Evolutionary conservation across 2,113 vertebrate species (phyloP).

Genomic region (Cyprinus carpio): DNA sequence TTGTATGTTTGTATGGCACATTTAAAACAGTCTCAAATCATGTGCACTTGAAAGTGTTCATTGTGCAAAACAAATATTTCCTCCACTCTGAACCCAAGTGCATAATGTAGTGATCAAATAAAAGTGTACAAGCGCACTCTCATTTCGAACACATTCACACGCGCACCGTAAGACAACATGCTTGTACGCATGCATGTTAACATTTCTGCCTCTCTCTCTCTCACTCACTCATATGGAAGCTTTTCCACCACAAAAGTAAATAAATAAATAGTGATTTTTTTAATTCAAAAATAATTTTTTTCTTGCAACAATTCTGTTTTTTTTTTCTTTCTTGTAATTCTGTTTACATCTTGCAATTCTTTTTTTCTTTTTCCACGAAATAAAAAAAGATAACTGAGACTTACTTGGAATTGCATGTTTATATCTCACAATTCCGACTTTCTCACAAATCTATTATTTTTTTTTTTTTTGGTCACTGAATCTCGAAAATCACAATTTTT

Average conservation of each 20-base stretch:
- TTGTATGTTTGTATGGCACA: conserved; percentile 50
- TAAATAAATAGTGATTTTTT: neutral
- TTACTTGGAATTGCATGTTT: no score
- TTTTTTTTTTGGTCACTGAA: no score
- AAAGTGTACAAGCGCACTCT: conserved; percentile 33
- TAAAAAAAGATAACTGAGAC: no score
- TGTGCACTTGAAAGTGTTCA: conserved; percentile 48
- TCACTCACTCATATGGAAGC: neutral
- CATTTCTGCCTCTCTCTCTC: conserved; percentile 11
- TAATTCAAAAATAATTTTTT: no score
- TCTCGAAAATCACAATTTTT: no score
- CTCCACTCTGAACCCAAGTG: conserved; percentile 41
- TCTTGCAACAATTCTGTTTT: neutral
- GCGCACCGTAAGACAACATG: conserved; percentile 45
- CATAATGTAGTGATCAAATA: conserved; percentile 50
- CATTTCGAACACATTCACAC: conserved; percentile 22
- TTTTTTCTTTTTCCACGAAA: no score
- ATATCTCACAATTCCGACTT: no score
- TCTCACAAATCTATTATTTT: no score
- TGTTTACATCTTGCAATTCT: neutral
- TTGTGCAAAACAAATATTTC: conserved; percentile 53
- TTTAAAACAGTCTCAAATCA: conserved; percentile 41
- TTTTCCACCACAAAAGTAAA: neutral
- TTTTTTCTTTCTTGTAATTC: neutral
- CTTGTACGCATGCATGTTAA: conserved; percentile 48